Base-by-base conservation (phyloP, 2,888 invertebrate species). In the Hirtodrosophila duncani region DNA sequence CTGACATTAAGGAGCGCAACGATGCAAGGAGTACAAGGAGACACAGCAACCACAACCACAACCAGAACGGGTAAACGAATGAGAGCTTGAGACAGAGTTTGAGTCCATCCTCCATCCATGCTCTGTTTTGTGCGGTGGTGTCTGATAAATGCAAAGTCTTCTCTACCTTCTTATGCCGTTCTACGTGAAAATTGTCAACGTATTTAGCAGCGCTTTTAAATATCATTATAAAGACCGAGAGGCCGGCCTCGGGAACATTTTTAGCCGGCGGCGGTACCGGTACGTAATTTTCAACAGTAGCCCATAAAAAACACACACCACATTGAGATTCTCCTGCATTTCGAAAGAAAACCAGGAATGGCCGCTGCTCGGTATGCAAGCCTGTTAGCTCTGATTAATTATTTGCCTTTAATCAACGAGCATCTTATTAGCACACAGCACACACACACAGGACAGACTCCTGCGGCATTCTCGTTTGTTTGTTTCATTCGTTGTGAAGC, bases 1-100 rank as follows among this genome's bases (percentile, higher is more conserved):
- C 85, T 83, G 86, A 85, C 81, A 78, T 82, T 78, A 78, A 79
- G 74, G 64, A 81, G 70, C 77, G 56, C 74, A 77, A 62, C 78
- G 63, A 66, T 62, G 69, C 71, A 52, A 48, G 58, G 57, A 53
- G 36, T n/a, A n/a, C n/a, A n/a, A n/a, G n/a, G n/a, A n/a, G n/a
- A n/a, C n/a, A n/a, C n/a, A n/a, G n/a, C n/a, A n/a, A n/a, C n/a
- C n/a, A n/a, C n/a, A n/a, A n/a, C n/a, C n/a, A n/a, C n/a, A n/a
- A n/a, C n/a, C 58, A 39, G 14, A 18, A 31, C 11, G 27, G 38
- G 37, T 51, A 27, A 20, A 21, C 42, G 33, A 39, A 41, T 33
- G 38, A 14, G 13, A 39, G 48, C 29, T 46, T 64, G 59, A 63
- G 41, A 70, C 67, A 62, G 67, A 44, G 63, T 67, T 53, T 24